phyloP scores from a whole-genome alignment of 2,113 vertebrate genomes.

The cat (Felis catus) region F.catus_Fca126_mat1.0 CM031413.1:55066001-55066500 shows the following conservation, averaged over 20 bases:
- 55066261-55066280: neutral
- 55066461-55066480: too few species aligned
- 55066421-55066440: too few species aligned
- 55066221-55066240: neutral
- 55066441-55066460: too few species aligned
- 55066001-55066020: neutral
- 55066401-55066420: too few species aligned
- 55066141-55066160: neutral
- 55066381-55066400: too few species aligned
- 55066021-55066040: neutral
- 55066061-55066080: neutral
- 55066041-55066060: neutral
- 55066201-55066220: neutral
- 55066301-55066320: neutral
- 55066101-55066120: neutral
- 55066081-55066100: neutral
- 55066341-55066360: neutral
- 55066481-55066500: too few species aligned
- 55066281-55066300: neutral
- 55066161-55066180: neutral
- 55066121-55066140: neutral
- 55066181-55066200: neutral
- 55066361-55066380: too few species aligned
- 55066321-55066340: rapidly evolving
- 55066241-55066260: neutral